Evolutionary conservation across 2,888 invertebrate genomes (phyloP), one percentile per base, ranked within the genome.

Genomic region (Furcula furcula): DNA sequence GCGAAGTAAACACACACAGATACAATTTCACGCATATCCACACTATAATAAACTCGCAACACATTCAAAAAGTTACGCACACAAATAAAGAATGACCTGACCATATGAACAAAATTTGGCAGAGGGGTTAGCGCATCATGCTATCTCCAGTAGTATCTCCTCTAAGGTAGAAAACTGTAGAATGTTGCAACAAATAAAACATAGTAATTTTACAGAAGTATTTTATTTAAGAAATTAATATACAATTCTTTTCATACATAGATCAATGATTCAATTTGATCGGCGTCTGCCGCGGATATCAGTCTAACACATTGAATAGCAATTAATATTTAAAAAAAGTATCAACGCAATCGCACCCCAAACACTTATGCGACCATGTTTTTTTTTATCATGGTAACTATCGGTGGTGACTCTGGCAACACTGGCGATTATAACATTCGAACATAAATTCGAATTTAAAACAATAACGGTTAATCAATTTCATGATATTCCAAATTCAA

Each of bases 201-300:
- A 44, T 27, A 16, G 40, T 40, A 21, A 48, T 58, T 67, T 70
- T 75, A 75, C 50, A 70, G 76, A 82, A 83, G 76, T 77, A 76
- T 83, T 87, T 87, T 87, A 88, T 87, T 88, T 79, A 86, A 75
- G 84, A 87, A 86, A 86, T 85, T 77, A 86, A 79, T 86, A 87
- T 85, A 87, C 86, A 87, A 84, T 84, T 76, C 56, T 76, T 70
- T 79, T 82, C 84, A 80, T 84, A 83, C 77, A 81, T 72, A 70
- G 70, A 74, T 70, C 66, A 78, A 73, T 73, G 70, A 69, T 76
- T 76, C 69, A 65, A 61, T 60, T 64, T 65, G 72, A 65, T 67
- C 67, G 70, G 76, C 76, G 60, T 60, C 53, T 55, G 67, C 68
- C 67, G 60, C 63, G 51, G 54, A 29, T 44, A 57, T 76, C 79